Evolutionary conservation across 2,888 invertebrate species (phyloP), one percentile per base, ranked within the genome.

Genomic region (Latheticus oryzae): DNA sequence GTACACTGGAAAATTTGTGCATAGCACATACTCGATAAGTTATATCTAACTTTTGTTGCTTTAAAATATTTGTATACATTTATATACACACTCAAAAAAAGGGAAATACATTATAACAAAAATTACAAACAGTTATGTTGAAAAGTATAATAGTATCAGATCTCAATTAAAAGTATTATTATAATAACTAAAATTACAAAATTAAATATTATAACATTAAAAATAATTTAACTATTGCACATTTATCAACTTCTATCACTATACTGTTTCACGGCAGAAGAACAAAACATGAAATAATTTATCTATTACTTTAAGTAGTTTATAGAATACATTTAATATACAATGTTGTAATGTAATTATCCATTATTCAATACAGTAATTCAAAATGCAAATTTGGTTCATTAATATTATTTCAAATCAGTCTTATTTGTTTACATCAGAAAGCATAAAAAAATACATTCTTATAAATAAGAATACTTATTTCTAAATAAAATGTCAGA

Each of bases 301-400:
- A n/a, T n/a, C n/a, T n/a, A n/a, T n/a, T n/a, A n/a, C n/a, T n/a
- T n/a, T n/a, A n/a, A n/a, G n/a, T n/a, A n/a, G n/a, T n/a, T n/a
- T n/a, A n/a, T n/a, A n/a, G n/a, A n/a, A n/a, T n/a, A n/a, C n/a
- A n/a, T n/a, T n/a, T n/a, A n/a, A n/a, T n/a, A n/a, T n/a, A n/a
- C n/a, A n/a, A n/a, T n/a, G n/a, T n/a, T n/a, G n/a, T n/a, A n/a
- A n/a, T n/a, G n/a, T n/a, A n/a, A n/a, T n/a, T n/a, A n/a, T n/a
- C n/a, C n/a, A n/a, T n/a, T 35, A 58, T 48, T 42, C 47, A 51
- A 53, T 45, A 45, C 47, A 58, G 48, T 54, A 28, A 53, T 43
- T 45, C 26, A 60, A 60, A 60, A 60, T 60, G 60, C 53, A 53
- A 60, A 60, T 60, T 60, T 60, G 60, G 60, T 60, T 55, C 60